Evolutionary conservation across 2,888 invertebrate species (phyloP), one percentile per base, ranked within the genome.

Genomic region (Drosophila bunnanda): DNA sequence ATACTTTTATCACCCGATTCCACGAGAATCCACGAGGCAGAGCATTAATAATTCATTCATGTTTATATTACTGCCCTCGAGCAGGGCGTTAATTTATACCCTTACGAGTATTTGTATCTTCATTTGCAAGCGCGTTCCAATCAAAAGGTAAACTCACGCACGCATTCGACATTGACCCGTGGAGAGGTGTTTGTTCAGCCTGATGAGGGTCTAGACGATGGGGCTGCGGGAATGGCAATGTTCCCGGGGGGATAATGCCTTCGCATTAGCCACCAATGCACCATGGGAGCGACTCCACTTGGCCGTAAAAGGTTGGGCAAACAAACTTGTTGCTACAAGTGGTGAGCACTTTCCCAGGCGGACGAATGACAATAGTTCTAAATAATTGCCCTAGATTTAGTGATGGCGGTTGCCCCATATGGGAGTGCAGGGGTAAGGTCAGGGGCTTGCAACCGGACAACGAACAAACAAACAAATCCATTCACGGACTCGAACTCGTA

Each of bases 121-220:
- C 59, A 74, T 92, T 75, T 91, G 88, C 52, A 92, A 38, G 20
- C 56, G 36, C 46, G 48, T 30, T 54, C 50, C 72, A 71, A 64
- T 56, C 72, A 41, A 36, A 54, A 53, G 44, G 64, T 53, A 44
- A 30, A 41, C 71, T 62, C 71, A 69, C 48, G 50, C 50, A 67
- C 53, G 28, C 71, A 22, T 48, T 71, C 30, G 70, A 64, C 64
- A 64, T 56, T 64, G 64, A 71, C 56, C 56, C 62, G 22, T 13
- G 30, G 48, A 54, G 4, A 22, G 66, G 30, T 64, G 46, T 64
- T 64, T 61, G 61, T 34, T 41, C 20, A 55, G 28, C 39, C 38
- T 20, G 65, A 30, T 36, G 43, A 25, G 25, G 30, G 12, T 12
- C 25, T 20, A 2, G n/a, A n/a, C 15, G 34, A 17, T 7, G 12